Evolutionary conservation across 2,888 invertebrate species (phyloP).

Genomic region (Trichopoda pennipes): DNA sequence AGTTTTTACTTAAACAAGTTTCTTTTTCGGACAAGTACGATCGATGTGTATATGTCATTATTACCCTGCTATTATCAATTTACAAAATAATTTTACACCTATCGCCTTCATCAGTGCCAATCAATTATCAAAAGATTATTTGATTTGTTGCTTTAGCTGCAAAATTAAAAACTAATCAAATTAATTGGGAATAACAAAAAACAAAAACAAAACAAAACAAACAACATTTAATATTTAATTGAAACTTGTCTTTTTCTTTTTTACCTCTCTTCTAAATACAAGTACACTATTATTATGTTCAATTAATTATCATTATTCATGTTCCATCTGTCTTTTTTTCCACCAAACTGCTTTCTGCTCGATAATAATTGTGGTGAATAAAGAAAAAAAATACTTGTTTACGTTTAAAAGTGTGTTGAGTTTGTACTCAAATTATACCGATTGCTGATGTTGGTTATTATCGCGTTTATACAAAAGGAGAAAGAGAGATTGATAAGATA

Average conservation of each 20-base stretch:
- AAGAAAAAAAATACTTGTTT: not conserved
- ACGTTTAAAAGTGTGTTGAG: slow-evolving; percentile 21
- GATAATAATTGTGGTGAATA: slow-evolving; percentile 34
- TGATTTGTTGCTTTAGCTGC: slow-evolving; percentile 11
- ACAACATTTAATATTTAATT: too few species aligned
- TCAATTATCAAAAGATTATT: slow-evolving; percentile 21
- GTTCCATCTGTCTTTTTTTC: slow-evolving; percentile 20
- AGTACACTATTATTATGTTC: slow-evolving; percentile 25
- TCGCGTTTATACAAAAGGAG: not conserved
- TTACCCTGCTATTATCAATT: not conserved
- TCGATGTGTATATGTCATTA: not conserved
- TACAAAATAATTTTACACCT: slow-evolving; percentile 4
- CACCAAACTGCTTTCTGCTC: slow-evolving; percentile 27
- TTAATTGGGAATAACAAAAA: slow-evolving; percentile 42
- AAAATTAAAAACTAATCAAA: slow-evolving; percentile 38
- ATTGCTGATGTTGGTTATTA: not conserved
- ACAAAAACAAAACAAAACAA: too few species aligned
- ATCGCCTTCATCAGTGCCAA: slow-evolving; percentile 21
- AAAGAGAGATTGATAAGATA: not conserved
- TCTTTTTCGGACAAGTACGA: not conserved
- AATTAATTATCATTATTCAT: slow-evolving; percentile 53
- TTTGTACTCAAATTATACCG: slow-evolving; percentile 8
- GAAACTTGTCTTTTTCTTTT: slow-evolving; percentile 34
- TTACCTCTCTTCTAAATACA: not conserved
- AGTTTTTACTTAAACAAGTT: too few species aligned